Base-by-base conservation (phyloP, 2,888 invertebrate species). In the Oasisia sp. region DNA sequence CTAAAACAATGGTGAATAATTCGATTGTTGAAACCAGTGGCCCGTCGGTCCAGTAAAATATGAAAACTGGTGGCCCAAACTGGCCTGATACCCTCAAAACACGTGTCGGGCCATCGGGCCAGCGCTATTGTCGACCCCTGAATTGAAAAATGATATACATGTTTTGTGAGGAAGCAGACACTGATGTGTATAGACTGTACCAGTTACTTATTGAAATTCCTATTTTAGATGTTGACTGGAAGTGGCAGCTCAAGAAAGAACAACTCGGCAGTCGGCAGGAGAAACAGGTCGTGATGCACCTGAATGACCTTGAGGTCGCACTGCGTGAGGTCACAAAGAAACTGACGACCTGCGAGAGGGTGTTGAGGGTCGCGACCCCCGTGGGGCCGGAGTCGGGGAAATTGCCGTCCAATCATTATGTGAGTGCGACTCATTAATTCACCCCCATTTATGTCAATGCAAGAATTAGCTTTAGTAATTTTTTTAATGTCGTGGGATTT, bases 291-390 rank as follows among this genome's bases (percentile, higher is more conserved):
- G 95, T 95, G 90, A 94, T 93, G 32, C 93, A 95, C 74, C 93
- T 95, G 92, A 94, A 95, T 93, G 94, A 95, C 92, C 94, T 95
- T 32, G 95, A 94, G 27, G 94, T 94, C 91, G 94, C 95, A 2
- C 93, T 96, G n/a, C 94, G 94, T 89, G 98, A 98, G 96, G 97
- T 99, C 94, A 98, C 98, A 93, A 97, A 98, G 93, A 98, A 98
- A 96, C 97, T 99, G 95, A 98, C 98, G 95, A 97, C 98, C 95
- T 98, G 98, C 32, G 99, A 99, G 96, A 98, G 98, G 95, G 97
- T 98, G 91, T 98, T 99, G 98, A 95, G 98, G 98, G 92, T 98
- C 98, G 97, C 98, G 98, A 95, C 97, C 97, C 96, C 97, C 98
- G 95, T 97, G 98, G 95, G 98, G 98, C 97, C 94, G 19, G 98